These are phyloP conservation scores for Zosterops japonicus DNA, from an alignment of 2,113 vertebrate species.

Conservation along the genomic window DNA sequence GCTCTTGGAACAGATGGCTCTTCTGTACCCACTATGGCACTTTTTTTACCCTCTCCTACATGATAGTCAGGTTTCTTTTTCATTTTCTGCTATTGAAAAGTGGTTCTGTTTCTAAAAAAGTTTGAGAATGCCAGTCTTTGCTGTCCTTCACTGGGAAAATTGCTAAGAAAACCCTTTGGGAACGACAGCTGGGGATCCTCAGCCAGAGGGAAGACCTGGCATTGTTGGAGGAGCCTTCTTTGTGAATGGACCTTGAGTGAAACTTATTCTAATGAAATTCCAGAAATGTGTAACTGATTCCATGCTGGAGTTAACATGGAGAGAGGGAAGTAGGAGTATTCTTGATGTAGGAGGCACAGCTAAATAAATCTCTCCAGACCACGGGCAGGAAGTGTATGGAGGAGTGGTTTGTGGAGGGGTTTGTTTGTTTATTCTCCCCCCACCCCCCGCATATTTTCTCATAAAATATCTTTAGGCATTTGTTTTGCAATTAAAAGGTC, in stretches of 20 bases:
- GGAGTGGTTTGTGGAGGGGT: not conserved
- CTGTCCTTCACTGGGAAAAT: not conserved
- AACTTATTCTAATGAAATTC: not conserved
- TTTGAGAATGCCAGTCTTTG: not conserved
- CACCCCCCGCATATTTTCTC: not conserved
- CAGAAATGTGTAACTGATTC: not conserved
- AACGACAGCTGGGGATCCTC: not conserved
- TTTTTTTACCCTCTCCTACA: not conserved
- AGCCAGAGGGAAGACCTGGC: not conserved
- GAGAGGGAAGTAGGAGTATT: not conserved
- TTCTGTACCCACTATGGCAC: not conserved
- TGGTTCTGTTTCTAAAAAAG: not conserved
- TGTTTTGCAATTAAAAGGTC: constrained; percentile 67
- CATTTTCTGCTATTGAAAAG: not conserved
- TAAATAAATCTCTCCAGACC: not conserved
- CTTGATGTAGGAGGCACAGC: not conserved
- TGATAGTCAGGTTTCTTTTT: not conserved
- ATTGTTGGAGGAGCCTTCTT: not conserved
- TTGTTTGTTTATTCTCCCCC: not conserved
- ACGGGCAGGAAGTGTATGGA: not conserved
- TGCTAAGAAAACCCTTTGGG: not conserved
- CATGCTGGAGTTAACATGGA: not conserved
- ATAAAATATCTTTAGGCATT: constrained; percentile 46
- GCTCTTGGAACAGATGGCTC: constrained; percentile 13
- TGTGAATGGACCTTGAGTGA: not conserved